phyloP scores from a whole-genome alignment of 2,797 vertebrate species.

The Chromobotia macracanthus region DNA sequence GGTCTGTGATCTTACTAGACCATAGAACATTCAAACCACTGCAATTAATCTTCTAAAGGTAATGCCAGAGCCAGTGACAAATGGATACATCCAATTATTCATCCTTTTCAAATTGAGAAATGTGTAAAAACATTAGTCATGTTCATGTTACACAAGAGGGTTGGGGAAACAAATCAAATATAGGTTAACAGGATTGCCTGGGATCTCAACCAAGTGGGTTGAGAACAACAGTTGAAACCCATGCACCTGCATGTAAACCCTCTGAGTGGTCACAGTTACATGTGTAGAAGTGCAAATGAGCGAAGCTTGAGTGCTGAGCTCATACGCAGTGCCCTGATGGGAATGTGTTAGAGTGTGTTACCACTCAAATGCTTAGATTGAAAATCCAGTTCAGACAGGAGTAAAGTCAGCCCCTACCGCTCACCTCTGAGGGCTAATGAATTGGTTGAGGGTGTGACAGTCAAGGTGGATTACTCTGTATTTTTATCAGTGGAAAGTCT shows the following conservation, averaged over 20 bases:
- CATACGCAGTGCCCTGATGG: conserved; percentile 57
- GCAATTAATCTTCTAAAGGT: conserved; percentile 56
- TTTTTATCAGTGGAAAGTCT: conserved; percentile 66
- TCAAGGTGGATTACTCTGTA: conserved; percentile 61
- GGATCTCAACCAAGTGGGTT: not conserved
- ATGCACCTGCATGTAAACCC: not conserved
- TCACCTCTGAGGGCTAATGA: conserved; percentile 64
- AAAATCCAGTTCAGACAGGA: conserved; percentile 66
- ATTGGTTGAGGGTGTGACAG: conserved; percentile 66
- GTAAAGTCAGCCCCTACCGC: conserved; percentile 53
- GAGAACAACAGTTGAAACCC: not conserved
- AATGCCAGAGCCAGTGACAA: conserved; percentile 49
- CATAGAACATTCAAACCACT: conserved; percentile 52
- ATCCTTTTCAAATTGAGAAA: conserved; percentile 50
- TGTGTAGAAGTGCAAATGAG: conserved; percentile 53
- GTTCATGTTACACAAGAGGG: conserved; percentile 13
- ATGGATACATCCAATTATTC: conserved; percentile 55
- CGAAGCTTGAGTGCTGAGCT: conserved; percentile 49
- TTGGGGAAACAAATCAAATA: conserved; percentile 17
- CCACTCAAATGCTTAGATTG: conserved; percentile 59
- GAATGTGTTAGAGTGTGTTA: conserved; percentile 59
- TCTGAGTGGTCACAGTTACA: conserved; percentile 46
- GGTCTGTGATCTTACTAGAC: conserved; percentile 70
- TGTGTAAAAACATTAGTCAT: conserved; percentile 38
- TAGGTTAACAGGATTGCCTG: not conserved